phyloP scores from a whole-genome alignment of 2,113 vertebrate species.

The Acanthisitta chloris region DNA sequence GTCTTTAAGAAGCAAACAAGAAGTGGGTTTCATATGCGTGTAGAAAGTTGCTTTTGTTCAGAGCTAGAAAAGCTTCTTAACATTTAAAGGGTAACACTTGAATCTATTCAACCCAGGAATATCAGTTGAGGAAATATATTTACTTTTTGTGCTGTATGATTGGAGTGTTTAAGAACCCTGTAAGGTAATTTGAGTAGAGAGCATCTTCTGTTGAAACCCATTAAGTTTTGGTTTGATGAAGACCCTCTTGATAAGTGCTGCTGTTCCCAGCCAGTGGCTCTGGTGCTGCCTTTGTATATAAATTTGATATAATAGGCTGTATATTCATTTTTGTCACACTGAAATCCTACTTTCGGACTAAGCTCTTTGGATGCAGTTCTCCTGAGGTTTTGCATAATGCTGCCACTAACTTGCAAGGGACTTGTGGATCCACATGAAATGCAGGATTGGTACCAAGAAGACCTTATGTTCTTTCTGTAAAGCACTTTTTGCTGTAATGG shows the following conservation, averaged over 20 bases:
- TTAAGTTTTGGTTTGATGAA: background rate
- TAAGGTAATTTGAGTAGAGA: background rate
- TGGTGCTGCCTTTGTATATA: background rate
- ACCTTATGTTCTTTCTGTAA: background rate
- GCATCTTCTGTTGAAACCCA: background rate
- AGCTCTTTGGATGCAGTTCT: background rate
- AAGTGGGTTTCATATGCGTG: background rate
- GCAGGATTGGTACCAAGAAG: background rate
- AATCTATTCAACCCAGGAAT: background rate
- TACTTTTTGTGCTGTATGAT: background rate
- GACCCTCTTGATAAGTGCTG: background rate
- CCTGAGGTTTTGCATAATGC: background rate
- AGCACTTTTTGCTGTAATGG: background rate
- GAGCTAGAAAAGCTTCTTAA: background rate
- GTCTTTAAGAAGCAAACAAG: background rate
- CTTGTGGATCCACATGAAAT: background rate
- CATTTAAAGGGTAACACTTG: background rate
- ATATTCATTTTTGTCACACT: rapidly evolving
- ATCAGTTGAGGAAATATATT: background rate
- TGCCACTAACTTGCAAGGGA: rapidly evolving
- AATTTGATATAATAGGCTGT: background rate
- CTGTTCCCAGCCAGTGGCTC: background rate
- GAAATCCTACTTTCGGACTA: background rate
- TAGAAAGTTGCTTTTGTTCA: background rate
- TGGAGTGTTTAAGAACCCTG: background rate